A percentile compares a stretch with the other conserved stretches of the same genome.
Conservation (phyloP, 2,113 vertebrate species). For the Andinoacara biseriatus region DNA sequence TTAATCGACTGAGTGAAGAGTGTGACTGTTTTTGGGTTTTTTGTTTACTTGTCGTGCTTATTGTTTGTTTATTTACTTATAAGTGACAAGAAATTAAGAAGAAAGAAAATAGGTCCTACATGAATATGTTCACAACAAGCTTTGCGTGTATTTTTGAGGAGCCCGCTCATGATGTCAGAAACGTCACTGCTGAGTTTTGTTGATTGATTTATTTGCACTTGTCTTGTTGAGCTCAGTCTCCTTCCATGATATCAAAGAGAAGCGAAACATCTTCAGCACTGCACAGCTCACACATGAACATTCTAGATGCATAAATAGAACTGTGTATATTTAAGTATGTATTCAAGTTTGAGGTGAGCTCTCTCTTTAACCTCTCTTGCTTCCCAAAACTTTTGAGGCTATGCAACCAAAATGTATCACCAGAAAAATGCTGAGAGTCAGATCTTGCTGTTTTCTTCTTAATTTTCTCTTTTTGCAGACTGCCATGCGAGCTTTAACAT, state of each 20-base stretch:
- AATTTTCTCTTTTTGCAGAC: no score
- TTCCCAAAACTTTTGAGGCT: background rate
- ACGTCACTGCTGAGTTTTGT: background rate
- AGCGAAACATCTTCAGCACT: no score
- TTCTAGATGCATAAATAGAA: background rate
- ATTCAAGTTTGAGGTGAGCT: background rate
- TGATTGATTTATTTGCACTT: background rate
- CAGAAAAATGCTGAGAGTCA: no score
- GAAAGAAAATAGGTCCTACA: background rate
- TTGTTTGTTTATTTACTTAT: background rate
- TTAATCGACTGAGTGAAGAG: background rate
- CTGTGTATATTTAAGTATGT: no score
- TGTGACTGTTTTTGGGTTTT: background rate
- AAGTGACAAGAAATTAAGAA: background rate
- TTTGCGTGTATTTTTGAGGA: no score
- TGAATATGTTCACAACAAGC: background rate
- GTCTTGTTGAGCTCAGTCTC: background rate
- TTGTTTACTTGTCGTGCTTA: background rate
- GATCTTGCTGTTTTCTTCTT: no score
- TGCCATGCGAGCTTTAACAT: no score
- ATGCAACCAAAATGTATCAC: background rate
- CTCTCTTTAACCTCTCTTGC: background rate
- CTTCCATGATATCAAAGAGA: no score
- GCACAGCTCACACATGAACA: no score
- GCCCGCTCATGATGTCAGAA: background rate